Evolutionary conservation across 2,797 vertebrate genomes (phyloP), one percentile per base, ranked within the genome.

Genomic region (Capromys pilorides): DNA sequence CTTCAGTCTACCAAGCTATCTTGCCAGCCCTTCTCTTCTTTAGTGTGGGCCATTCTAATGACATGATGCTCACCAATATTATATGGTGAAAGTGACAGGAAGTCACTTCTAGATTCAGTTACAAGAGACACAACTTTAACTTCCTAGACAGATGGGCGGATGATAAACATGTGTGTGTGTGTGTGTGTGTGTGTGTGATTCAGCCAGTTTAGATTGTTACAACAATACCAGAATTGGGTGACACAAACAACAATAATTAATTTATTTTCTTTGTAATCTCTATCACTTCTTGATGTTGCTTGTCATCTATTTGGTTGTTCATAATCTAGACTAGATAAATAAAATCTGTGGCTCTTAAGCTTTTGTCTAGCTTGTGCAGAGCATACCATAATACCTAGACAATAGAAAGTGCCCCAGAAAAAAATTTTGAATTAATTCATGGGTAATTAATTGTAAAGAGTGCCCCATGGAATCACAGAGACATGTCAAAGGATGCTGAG

Each of bases 91-190:
- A 5, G 24, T 78, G 31, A 81, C 64, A 13, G 64, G 16, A 73
- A 93, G 45, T 86, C 91, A 59, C 39, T 67, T 90, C 45, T 69
- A 45, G 67, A 91, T 33, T 77, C 39, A 64, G 6, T 91, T 85
- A 77, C n/a, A 85, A 87, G 33, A 86, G 24, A 69, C 39, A 13
- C 49, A 62, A 77, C 19, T 82, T 71, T 78, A 86, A 66, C n/a
- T 64, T 64, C 81, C 21, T 91, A 62, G 64, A 22, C 51, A 91
- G 49, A 61, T 45, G 66, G 49, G 26, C 22, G 7, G 9, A 28
- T 31, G 59, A 33, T 73, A 36, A 57, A 75, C 8, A 45, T 81
- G 39, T 39, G 54, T 88, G 14, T 64, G 22, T 77, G 14, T 57
- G n/a, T n/a, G n/a, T n/a, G n/a, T 81, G 39, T 39, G 54, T 88